Evolutionary conservation across 2,113 vertebrate species (phyloP).

Genomic region (Hypanus sabinus): DNA sequence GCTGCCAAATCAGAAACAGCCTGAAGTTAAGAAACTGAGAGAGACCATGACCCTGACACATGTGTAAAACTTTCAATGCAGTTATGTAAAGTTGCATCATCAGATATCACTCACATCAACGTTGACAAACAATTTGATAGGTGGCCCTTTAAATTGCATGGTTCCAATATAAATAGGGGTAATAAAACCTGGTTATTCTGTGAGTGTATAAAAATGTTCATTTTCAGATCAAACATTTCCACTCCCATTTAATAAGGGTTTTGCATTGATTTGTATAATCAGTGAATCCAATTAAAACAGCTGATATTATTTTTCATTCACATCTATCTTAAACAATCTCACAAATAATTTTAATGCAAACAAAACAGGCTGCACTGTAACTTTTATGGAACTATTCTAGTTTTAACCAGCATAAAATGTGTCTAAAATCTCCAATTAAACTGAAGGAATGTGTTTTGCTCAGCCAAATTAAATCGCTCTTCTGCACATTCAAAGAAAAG

Average conservation of each 20-base stretch:
- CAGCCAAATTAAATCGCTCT: neutral
- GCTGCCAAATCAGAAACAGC: too few relatives aligned
- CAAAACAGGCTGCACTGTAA: neutral
- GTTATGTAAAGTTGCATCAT: too few relatives aligned
- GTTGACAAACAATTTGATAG: too few relatives aligned
- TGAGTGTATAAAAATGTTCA: too few relatives aligned
- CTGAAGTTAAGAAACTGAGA: too few relatives aligned
- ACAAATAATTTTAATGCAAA: neutral
- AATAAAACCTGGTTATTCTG: too few relatives aligned
- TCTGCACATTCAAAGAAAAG: neutral
- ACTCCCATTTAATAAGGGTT: neutral
- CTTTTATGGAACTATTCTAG: constrained; percentile 26
- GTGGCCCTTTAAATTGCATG: too few relatives aligned
- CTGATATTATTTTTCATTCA: neutral
- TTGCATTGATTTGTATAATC: neutral
- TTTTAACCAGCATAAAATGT: neutral
- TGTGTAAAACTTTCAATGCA: too few relatives aligned
- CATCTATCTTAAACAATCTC: neutral
- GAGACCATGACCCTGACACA: too few relatives aligned
- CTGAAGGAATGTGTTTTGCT: neutral
- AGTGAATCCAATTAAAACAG: neutral
- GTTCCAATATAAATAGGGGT: too few relatives aligned
- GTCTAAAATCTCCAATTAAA: neutral
- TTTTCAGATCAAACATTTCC: neutral
- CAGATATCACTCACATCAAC: too few relatives aligned